Evolutionary conservation across 2,797 vertebrate genomes (phyloP), one percentile per base, ranked within the genome.

Genomic region (Babyrousa celebensis): DNA sequence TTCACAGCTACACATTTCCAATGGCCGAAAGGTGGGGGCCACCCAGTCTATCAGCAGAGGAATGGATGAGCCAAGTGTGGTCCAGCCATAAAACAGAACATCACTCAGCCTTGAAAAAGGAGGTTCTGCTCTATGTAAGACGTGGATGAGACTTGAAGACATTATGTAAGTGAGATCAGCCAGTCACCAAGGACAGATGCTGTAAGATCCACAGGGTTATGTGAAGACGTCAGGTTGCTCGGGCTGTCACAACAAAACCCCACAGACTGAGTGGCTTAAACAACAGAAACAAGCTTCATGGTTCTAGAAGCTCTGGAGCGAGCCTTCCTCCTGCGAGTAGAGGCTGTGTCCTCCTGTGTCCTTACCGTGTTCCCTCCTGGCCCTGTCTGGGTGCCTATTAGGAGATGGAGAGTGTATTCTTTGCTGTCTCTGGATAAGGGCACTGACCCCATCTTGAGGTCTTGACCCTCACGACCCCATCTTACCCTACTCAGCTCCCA

Each of bases 171-270:
- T 48, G 68, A 90, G 63, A 48, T 63, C 25, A 90, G 75, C 20
- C 43, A 78, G 75, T 48, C 93, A 79, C 43, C 43, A 48, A 48
- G 43, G 43, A 10, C 18, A 72, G n/a, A 92, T 14, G 27, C 12
- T 32, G 9, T 7, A 36, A 1, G n/a, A 29, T n/a, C 48, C 40
- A 67, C 36, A 3, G 3, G 36, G 1, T 3, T 58, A 20, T 5
- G 7, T 12, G 12, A 27, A 43, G 9, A 11, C 14, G 43, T 62
- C 21, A 15, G 27, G 84, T 60, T 60, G 83, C 36, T 36, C 32
- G 21, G 67, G 65, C 36, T 60, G 27, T 54, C 27, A 8, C 43
- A 68, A 67, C 25, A n/a, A 43, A 68, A 18, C 52, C 25, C 43
- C 43, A 48, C 2, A 60, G 62, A 25, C 48, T 43, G 18, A 93